phyloP scores from a whole-genome alignment of 2,797 vertebrate species.

The Liasis olivaceus region DNA sequence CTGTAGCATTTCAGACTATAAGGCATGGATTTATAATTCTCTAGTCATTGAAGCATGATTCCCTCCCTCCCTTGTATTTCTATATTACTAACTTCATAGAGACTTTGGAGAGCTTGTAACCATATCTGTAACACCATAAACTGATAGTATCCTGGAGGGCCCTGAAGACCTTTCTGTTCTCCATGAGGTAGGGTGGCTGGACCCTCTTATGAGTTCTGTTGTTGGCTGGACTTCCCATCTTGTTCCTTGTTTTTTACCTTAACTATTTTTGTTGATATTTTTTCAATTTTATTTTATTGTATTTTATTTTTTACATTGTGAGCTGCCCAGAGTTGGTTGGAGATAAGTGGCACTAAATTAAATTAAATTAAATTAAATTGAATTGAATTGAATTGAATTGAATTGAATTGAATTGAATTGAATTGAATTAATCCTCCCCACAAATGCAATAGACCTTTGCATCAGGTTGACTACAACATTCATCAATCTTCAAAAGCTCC shows the following conservation, averaged over 20 bases:
- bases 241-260: background rate
- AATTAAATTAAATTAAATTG: background rate
- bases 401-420: background rate
- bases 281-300: background rate
- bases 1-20: background rate
- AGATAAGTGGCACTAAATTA: background rate
- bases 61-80: background rate
- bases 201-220: background rate
- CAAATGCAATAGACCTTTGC: background rate
- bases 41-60: background rate
- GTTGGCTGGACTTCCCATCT: background rate
- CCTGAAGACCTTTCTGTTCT: background rate
- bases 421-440: background rate
- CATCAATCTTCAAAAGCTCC: background rate
- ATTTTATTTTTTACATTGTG: background rate
- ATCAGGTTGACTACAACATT: background rate
- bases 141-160: background rate
- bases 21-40: background rate
- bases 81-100: background rate
- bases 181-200: background rate
- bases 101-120: background rate
- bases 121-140: background rate
- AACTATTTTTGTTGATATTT: background rate
- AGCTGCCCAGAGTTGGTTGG: background rate
- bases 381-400: too few species aligned